phyloP scores from a whole-genome alignment of 35 echinoderm and acorn worm genomes.

The Hemicentrotus pulcherrimus region DNA sequence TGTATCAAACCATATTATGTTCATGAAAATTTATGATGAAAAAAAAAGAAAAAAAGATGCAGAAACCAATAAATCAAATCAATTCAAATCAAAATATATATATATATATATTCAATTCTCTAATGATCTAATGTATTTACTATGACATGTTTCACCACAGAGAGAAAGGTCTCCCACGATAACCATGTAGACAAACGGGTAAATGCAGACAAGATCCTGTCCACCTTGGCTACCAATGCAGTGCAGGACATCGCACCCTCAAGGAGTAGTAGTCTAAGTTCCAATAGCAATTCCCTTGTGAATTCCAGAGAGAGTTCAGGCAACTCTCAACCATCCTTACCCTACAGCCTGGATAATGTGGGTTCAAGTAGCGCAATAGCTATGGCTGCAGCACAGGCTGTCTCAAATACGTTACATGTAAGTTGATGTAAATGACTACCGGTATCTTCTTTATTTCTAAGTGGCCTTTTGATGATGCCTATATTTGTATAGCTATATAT shows the following conservation, averaged over 20 bases:
- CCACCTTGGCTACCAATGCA: conserved; percentile 70
- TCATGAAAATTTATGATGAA: too few relatives aligned
- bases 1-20: too few relatives aligned
- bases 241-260: conserved; percentile 72
- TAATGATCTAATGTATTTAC: background rate
- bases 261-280: conserved; percentile 2
- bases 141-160: conserved; percentile 38
- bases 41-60: too few relatives aligned
- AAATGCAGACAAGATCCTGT: conserved; percentile 73
- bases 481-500: background rate
- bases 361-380: conserved; percentile 93
- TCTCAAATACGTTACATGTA: conserved; percentile 97
- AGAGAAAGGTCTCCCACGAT: conserved; percentile 70
- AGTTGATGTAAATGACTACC: background rate
- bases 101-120: background rate
- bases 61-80: too few relatives aligned
- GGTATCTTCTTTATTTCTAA: too few relatives aligned
- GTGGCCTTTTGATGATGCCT: too few relatives aligned
- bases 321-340: conserved; percentile 64
- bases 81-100: too few relatives aligned
- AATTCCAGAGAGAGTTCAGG: conserved; percentile 38
- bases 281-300: conserved; percentile 16
- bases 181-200: conserved; percentile 81
- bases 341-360: conserved; percentile 85
- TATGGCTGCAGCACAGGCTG: conserved; percentile 95